A percentile compares a stretch with the other conserved stretches of the same genome.
Conservation (phyloP, 2,888 invertebrate genomes). For the Eubasilissa splendida region DNA sequence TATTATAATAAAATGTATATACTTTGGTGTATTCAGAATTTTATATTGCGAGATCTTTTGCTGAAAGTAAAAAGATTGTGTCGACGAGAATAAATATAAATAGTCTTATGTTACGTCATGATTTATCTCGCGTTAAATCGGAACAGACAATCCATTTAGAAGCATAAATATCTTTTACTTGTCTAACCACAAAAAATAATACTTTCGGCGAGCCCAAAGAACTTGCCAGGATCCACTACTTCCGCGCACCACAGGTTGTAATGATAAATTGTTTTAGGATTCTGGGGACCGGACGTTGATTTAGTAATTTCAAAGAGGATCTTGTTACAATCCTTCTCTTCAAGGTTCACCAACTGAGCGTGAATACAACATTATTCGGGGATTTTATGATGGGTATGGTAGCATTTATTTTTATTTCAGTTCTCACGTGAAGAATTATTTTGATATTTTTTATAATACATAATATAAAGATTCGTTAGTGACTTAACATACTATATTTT, state of each 20-base stretch:
- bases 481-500: too few species aligned
- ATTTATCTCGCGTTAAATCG: constrained; percentile 33
- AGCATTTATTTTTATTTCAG: too few species aligned
- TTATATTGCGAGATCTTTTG: too few species aligned
- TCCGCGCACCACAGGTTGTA: constrained; percentile 37
- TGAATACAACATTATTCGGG: constrained; percentile 5
- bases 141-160: constrained; percentile 35
- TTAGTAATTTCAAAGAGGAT: constrained; percentile 46
- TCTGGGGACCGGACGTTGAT: constrained; percentile 44
- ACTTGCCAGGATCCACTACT: background rate
- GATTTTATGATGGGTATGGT: constrained; percentile 7
- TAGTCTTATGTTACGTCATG: background rate
- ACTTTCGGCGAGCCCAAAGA: background rate
- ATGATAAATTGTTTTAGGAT: constrained; percentile 47
- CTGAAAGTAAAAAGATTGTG: too few species aligned
- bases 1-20: too few species aligned
- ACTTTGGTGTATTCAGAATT: too few species aligned
- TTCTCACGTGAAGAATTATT: too few species aligned
- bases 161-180: constrained; percentile 21
- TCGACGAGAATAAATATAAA: background rate
- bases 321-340: constrained; percentile 26
- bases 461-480: too few species aligned
- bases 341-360: constrained; percentile 9
- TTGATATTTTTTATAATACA: too few species aligned
- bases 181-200: constrained; percentile 13